These are phyloP conservation scores for Sylvietta virens DNA, from an alignment of 2,113 vertebrate genomes.

Conservation along the genomic window DNA sequence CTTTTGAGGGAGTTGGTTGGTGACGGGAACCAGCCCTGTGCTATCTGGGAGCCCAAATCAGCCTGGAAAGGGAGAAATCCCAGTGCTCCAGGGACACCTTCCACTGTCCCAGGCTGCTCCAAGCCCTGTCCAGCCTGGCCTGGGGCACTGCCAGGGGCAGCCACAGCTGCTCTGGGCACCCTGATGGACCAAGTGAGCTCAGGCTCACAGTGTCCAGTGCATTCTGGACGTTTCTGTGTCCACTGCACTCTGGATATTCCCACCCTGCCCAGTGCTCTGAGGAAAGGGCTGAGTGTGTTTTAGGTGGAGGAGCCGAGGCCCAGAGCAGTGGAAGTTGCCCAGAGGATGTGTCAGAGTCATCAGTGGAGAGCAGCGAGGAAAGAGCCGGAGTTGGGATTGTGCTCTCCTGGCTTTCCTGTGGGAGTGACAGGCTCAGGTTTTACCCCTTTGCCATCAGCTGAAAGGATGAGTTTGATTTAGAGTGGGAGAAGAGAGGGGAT, in stretches of 20 bases:
- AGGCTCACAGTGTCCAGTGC: no score
- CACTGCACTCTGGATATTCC: accelerated
- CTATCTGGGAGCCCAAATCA: background rate
- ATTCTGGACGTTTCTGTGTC: background rate
- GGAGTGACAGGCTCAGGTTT: background rate
- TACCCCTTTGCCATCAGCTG: background rate
- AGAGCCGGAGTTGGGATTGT: background rate
- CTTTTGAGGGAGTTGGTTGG: background rate
- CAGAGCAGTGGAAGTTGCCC: background rate
- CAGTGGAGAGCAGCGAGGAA: background rate
- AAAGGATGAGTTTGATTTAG: background rate
- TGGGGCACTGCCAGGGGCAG: background rate
- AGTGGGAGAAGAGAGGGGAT: background rate
- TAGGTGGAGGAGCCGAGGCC: background rate
- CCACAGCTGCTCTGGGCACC: background rate
- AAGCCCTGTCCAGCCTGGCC: background rate
- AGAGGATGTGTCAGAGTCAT: background rate
- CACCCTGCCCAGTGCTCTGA: background rate
- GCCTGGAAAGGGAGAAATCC: background rate
- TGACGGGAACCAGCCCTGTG: background rate
- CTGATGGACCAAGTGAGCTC: background rate
- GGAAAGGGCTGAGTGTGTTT: background rate
- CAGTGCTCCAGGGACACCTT: background rate
- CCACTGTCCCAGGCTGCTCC: background rate
- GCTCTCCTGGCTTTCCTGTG: background rate